A percentile compares a stretch with the other conserved stretches of the same genome.
Conservation (phyloP, 2,113 vertebrate species). For the Bostrychus sinensis region DNA sequence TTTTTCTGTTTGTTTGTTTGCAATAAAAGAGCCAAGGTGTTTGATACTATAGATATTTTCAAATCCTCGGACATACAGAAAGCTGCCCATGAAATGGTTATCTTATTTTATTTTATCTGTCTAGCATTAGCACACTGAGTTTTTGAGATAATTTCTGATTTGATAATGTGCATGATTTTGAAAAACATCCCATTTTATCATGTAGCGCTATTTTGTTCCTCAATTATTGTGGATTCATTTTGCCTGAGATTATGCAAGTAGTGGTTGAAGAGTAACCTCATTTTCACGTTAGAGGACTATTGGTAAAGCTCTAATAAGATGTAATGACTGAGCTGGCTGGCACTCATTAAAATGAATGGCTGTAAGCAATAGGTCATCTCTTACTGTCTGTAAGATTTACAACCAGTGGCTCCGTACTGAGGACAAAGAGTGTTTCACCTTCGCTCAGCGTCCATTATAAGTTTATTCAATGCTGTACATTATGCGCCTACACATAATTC, state of each 20-base stretch:
- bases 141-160: too few species aligned
- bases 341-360: slow-evolving; percentile 43
- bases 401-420: slow-evolving; percentile 33
- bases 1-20: too few species aligned
- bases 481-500: slow-evolving; percentile 50
- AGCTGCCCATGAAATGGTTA: too few species aligned
- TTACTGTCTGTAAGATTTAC: slow-evolving; percentile 47
- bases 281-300: slow-evolving; percentile 18
- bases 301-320: slow-evolving; percentile 42
- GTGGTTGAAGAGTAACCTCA: slow-evolving; percentile 21
- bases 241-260: slow-evolving; percentile 5
- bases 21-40: too few species aligned
- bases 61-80: too few species aligned
- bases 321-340: slow-evolving; percentile 37
- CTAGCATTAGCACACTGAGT: too few species aligned
- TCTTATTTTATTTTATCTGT: too few species aligned
- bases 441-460: slow-evolving; percentile 34
- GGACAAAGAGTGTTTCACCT: slow-evolving; percentile 50
- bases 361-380: slow-evolving; percentile 55
- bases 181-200: too few species aligned
- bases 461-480: slow-evolving; percentile 50
- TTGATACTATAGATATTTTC: too few species aligned
- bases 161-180: too few species aligned
- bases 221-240: background rate
- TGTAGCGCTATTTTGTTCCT: slow-evolving; percentile 15